Evolutionary conservation across 1,140 invertebrate species (phyloP).

Genomic region (Ceratina calcarata): DNA sequence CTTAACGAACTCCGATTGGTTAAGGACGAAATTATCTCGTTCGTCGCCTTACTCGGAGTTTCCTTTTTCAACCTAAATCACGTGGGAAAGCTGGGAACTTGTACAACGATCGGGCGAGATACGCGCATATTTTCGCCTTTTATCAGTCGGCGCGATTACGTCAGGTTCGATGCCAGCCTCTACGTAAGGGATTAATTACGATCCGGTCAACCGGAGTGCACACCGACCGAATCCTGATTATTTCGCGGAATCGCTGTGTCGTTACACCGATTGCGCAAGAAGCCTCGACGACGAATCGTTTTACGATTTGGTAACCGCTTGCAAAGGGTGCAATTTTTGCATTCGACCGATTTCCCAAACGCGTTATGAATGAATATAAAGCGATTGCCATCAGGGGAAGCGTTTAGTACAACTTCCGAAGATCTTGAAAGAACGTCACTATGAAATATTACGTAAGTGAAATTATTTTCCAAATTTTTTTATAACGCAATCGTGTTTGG

Average conservation of each 20-base stretch:
- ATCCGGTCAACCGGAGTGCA: neutral
- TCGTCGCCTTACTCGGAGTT: neutral
- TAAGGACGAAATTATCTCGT: neutral
- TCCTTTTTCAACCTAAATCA: neutral
- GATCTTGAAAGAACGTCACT: slow-evolving; percentile 15
- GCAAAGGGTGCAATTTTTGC: slow-evolving; percentile 53
- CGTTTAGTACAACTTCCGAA: slow-evolving; percentile 46
- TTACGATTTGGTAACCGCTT: neutral
- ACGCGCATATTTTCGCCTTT: slow-evolving; percentile 14
- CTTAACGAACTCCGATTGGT: neutral
- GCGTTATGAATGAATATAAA: slow-evolving; percentile 64
- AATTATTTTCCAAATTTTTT: neutral
- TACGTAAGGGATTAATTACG: slow-evolving; percentile 39
- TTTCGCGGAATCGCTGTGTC: slow-evolving; percentile 59
- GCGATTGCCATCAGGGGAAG: slow-evolving; percentile 50
- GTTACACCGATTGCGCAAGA: slow-evolving; percentile 67
- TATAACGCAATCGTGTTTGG: too few relatives aligned
- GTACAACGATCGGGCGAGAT: neutral
- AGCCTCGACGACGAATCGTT: neutral
- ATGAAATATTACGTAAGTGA: slow-evolving; percentile 51
- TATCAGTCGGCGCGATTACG: neutral
- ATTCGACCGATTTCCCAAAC: slow-evolving; percentile 64
- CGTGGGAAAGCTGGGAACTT: neutral
- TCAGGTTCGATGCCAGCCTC: neutral
- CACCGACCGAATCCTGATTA: slow-evolving; percentile 43